phyloP scores from a whole-genome alignment of 2,888 invertebrate species.

The Sarcophaga rosellei region DNA sequence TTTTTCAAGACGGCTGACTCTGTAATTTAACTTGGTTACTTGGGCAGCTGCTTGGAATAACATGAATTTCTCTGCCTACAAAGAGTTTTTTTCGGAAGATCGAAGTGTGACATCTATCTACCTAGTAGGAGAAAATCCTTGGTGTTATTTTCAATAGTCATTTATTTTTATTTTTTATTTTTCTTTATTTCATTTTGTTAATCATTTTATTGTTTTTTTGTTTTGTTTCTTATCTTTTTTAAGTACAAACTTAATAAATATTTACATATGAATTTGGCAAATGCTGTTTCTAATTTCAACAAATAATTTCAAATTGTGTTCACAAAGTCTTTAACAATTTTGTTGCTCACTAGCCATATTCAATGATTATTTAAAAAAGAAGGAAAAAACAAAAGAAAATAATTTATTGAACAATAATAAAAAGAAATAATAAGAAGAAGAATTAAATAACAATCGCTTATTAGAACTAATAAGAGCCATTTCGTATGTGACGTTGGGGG shows the following conservation, averaged over 20 bases:
- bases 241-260: slow-evolving; percentile 62
- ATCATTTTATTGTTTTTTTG: slow-evolving; percentile 32
- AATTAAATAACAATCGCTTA: slow-evolving; percentile 49
- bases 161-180: background rate
- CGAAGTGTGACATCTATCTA: no score
- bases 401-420: slow-evolving; percentile 9
- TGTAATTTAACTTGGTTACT: no score
- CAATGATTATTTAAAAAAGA: background rate
- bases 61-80: no score
- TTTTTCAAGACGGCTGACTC: no score
- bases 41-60: no score
- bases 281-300: slow-evolving; percentile 58
- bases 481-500: background rate
- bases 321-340: slow-evolving; percentile 37
- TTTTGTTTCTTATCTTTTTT: slow-evolving; percentile 32
- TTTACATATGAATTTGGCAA: slow-evolving; percentile 67
- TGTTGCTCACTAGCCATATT: slow-evolving; percentile 64
- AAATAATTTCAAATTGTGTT: slow-evolving; percentile 19
- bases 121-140: no score
- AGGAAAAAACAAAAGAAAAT: background rate
- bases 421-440: background rate
- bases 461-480: slow-evolving; percentile 38
- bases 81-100: no score
- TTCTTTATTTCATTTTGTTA: background rate
- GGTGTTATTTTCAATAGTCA: background rate